phyloP scores from a whole-genome alignment of 2,113 vertebrate species.

The Neolamprologus sp. region DNA sequence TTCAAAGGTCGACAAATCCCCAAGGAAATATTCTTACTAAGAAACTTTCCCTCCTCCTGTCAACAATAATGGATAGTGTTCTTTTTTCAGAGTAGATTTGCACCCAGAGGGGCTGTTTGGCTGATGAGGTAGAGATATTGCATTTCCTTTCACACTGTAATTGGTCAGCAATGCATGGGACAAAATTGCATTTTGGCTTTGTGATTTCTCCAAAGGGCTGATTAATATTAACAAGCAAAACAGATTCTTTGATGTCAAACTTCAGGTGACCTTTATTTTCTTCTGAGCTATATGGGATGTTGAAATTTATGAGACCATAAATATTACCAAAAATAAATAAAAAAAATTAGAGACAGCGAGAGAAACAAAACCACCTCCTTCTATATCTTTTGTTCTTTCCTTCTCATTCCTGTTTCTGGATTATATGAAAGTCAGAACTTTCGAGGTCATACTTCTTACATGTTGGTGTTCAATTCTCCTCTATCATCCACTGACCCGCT shows the following conservation, averaged over 20 bases:
- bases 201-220: neutral
- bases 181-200: neutral
- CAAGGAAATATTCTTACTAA: neutral
- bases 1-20: neutral
- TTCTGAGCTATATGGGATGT: neutral
- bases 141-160: neutral
- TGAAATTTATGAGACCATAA: neutral
- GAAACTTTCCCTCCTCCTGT: neutral
- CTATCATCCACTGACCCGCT: slow-evolving; percentile 20
- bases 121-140: neutral
- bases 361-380: neutral
- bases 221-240: neutral
- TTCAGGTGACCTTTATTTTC: neutral
- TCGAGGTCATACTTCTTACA: neutral
- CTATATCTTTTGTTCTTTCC: neutral
- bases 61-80: neutral
- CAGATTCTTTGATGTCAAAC: neutral
- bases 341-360: accelerated
- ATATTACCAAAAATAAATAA: neutral
- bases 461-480: slow-evolving; percentile 8
- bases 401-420: neutral
- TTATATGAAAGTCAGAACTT: neutral
- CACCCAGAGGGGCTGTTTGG: neutral
- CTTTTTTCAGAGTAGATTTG: neutral
- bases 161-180: neutral